Conservation (phyloP, 1,140 invertebrate genomes). For the Daktulosphaira vitifoliae region DNA sequence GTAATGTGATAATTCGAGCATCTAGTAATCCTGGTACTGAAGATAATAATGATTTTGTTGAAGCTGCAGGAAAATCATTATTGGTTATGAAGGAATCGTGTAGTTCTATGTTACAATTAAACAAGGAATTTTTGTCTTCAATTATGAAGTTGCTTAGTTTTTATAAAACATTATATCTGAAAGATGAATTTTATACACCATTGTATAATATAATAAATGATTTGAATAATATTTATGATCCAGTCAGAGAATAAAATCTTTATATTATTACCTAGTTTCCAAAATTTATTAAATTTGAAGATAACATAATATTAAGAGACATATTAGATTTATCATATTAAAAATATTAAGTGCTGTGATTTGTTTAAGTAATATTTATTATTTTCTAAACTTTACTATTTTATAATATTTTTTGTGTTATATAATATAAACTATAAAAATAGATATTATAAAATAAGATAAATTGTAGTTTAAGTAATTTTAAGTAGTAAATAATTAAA, state of each 20-base stretch:
- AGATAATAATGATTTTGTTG: neutral
- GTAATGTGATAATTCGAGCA: neutral
- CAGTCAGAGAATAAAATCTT: constrained; percentile 1
- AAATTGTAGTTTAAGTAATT: too few relatives aligned
- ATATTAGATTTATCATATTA: too few relatives aligned
- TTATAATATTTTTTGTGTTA: too few relatives aligned
- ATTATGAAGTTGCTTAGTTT: neutral
- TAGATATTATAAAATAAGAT: too few relatives aligned
- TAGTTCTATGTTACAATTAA: neutral
- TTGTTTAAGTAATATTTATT: neutral
- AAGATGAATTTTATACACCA: neutral
- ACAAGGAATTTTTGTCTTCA: constrained; percentile 1
- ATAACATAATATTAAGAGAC: too few relatives aligned
- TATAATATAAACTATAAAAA: too few relatives aligned
- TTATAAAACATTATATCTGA: neutral
- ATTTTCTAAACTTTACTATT: too few relatives aligned
- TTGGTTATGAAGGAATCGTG: constrained; percentile 2
- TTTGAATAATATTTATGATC: constrained; percentile 13
- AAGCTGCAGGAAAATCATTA: constrained; percentile 22
- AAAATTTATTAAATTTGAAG: too few relatives aligned
- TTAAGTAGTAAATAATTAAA: too few relatives aligned
- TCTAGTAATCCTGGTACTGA: neutral
- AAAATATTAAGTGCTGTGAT: constrained; percentile 4
- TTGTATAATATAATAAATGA: neutral
- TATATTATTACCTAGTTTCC: too few relatives aligned